Conservation (phyloP, 2,888 invertebrate genomes). For the Gibbula magus region DNA sequence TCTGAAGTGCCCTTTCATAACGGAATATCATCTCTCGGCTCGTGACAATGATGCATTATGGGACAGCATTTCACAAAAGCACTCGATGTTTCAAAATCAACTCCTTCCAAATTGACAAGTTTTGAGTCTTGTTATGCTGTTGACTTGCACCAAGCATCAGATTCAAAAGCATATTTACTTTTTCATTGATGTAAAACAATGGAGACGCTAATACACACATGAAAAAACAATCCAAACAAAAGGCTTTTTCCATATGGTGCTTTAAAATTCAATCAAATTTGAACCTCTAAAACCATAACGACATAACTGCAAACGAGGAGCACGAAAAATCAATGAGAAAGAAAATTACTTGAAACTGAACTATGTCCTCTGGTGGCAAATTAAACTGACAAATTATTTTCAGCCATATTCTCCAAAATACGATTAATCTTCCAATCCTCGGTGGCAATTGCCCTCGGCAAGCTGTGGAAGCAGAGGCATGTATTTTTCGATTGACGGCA, state of each 20-base stretch:
- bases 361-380: background rate
- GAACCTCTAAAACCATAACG: no score
- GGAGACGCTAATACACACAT: background rate
- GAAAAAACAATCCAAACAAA: background rate
- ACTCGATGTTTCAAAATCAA: background rate
- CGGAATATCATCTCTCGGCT: no score
- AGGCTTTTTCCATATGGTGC: background rate
- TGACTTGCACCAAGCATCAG: background rate
- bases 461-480: background rate
- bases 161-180: slow-evolving; percentile 4
- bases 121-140: background rate
- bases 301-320: no score
- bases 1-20: no score
- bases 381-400: slow-evolving; percentile 1
- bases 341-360: background rate
- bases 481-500: slow-evolving; percentile 8
- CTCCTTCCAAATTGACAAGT: background rate
- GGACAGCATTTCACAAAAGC: no score
- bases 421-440: background rate
- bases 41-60: no score
- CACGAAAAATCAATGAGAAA: background rate
- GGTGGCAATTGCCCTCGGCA: background rate
- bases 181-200: background rate
- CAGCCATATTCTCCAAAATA: background rate
- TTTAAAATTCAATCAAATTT: background rate